Conservation (phyloP, 2,797 vertebrate species). For the Cichlasoma orientale region DNA sequence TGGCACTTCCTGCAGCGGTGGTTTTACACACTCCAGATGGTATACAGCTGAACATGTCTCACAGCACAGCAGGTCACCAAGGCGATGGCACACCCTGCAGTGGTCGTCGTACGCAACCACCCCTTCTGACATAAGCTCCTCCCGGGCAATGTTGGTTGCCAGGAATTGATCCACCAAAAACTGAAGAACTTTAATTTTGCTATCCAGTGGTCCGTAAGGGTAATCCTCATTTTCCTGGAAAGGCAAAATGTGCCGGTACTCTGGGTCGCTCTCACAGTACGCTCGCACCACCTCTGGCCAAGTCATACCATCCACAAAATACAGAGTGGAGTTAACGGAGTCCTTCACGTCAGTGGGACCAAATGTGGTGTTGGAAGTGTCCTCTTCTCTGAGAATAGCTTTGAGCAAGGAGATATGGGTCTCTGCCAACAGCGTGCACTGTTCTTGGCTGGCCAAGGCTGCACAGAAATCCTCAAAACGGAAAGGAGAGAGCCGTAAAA, state of each 20-base stretch:
- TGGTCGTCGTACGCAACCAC: conserved; percentile 97
- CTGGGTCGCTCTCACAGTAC: conserved; percentile 95
- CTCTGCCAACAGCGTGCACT: conserved; percentile 95
- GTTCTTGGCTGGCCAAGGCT: conserved; percentile 92
- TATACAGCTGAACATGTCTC: conserved; percentile 97
- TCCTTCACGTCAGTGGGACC: conserved; percentile 96
- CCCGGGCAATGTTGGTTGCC: conserved; percentile 94
- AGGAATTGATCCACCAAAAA: conserved; percentile 98
- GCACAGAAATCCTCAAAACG: conserved; percentile 97
- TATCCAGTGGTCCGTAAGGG: conserved; percentile 92
- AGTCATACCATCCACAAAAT: conserved; percentile 97
- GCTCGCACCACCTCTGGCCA: conserved; percentile 96
- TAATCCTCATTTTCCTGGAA: conserved; percentile 93
- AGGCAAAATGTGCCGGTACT: conserved; percentile 92
- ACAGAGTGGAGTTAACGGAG: conserved; percentile 95
- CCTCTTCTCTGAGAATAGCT: conserved; percentile 96
- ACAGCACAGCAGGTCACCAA: conserved; percentile 96
- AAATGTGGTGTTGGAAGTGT: conserved; percentile 96
- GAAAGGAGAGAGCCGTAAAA: conserved; percentile 94
- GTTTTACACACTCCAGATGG: conserved; percentile 96
- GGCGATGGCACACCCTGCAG: conserved; percentile 95
- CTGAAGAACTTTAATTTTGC: conserved; percentile 96
- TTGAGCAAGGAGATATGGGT: conserved; percentile 94
- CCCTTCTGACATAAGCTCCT: conserved; percentile 96
- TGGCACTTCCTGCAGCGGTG: conserved; percentile 93